Percentiles rank a stretch among this genome's conserved stretches.
Conservation (phyloP, 1,140 invertebrate species). For the Centruroides sculpturatus region DNA sequence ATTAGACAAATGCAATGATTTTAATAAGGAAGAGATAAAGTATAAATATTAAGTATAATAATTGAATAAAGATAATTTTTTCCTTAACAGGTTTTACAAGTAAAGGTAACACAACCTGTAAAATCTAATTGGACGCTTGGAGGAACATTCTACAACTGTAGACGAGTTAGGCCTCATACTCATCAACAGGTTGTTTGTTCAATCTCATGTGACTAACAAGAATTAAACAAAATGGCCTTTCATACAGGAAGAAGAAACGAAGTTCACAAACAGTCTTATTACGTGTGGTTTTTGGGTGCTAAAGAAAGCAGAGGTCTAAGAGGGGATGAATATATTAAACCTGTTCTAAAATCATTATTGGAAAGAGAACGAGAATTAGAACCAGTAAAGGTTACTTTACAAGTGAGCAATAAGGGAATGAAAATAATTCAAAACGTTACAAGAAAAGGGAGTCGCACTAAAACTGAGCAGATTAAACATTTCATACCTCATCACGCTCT, state of each 20-base stretch:
- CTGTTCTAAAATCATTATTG: constrained; percentile 67
- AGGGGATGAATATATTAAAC: constrained; percentile 59
- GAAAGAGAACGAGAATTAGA: constrained; percentile 68
- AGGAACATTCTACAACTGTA: too few species aligned
- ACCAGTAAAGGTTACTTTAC: constrained; percentile 72
- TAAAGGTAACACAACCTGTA: too few species aligned
- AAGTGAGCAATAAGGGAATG: constrained; percentile 77
- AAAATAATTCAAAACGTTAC: constrained; percentile 69
- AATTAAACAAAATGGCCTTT: constrained; percentile 14
- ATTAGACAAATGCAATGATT: too few species aligned
- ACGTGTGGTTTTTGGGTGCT: constrained; percentile 94
- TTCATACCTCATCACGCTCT: constrained; percentile 88
- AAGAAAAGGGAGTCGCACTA: constrained; percentile 12
- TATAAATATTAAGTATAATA: too few species aligned
- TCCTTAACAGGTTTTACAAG: too few species aligned
- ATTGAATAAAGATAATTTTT: too few species aligned
- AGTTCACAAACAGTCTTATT: constrained; percentile 89
- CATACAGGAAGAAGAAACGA: constrained; percentile 32
- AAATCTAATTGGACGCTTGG: too few species aligned
- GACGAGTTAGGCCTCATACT: too few species aligned
- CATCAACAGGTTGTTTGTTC: too few species aligned
- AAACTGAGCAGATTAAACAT: constrained; percentile 60
- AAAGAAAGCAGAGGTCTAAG: constrained; percentile 80
- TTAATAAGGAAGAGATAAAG: too few species aligned
- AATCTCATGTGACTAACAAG: too few species aligned